phyloP scores from a whole-genome alignment of 2,888 invertebrate genomes.

The Apodemia duryi region DNA sequence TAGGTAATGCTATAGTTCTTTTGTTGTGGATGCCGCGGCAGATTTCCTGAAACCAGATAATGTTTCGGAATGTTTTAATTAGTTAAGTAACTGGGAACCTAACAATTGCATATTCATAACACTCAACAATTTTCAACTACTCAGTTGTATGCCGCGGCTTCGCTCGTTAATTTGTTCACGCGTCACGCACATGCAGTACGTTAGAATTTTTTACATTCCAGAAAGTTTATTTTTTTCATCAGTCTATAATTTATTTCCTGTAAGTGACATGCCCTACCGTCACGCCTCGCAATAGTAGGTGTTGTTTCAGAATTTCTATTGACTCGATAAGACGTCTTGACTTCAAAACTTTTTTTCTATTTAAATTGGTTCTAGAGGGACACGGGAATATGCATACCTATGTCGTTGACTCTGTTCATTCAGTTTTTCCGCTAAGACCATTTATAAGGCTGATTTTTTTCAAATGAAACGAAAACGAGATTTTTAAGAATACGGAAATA shows the following conservation, averaged over 20 bases:
- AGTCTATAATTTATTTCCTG: neutral
- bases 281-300: neutral
- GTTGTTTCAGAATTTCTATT: neutral
- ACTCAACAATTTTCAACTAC: neutral
- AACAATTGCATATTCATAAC: slow-evolving; percentile 1
- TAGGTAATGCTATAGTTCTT: slow-evolving; percentile 23
- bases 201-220: neutral
- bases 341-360: too few relatives aligned
- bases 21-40: slow-evolving; percentile 23
- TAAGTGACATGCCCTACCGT: neutral
- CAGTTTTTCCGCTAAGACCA: too few relatives aligned
- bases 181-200: neutral
- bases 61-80: slow-evolving; percentile 12
- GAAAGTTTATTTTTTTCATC: neutral
- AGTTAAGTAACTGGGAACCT: neutral
- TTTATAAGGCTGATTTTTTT: too few relatives aligned
- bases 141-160: neutral
- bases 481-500: too few relatives aligned
- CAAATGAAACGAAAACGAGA: too few relatives aligned
- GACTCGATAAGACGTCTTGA: neutral
- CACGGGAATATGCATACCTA: too few relatives aligned
- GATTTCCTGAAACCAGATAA: slow-evolving; percentile 15
- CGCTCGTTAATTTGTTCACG: slow-evolving; percentile 10
- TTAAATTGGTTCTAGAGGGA: too few relatives aligned
- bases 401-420: too few relatives aligned